These are phyloP conservation scores for Pipistrellus pipistrellus DNA, from an alignment of 2,797 vertebrate species.

Conservation along the genomic window DNA sequence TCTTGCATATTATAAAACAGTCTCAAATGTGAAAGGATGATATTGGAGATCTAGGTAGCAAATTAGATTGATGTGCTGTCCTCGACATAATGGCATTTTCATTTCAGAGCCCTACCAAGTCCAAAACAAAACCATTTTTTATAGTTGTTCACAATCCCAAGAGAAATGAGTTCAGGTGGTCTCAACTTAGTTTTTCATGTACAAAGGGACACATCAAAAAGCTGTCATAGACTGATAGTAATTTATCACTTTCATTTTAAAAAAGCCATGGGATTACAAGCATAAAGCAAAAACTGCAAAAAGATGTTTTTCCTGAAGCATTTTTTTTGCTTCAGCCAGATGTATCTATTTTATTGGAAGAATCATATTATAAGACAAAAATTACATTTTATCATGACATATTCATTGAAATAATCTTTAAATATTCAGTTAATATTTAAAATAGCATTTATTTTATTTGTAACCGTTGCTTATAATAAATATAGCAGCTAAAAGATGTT, in stretches of 20 bases:
- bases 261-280: conserved; percentile 83
- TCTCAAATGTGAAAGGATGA: conserved; percentile 79
- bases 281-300: conserved; percentile 68
- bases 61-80: conserved; percentile 91
- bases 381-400: not conserved
- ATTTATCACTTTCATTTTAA: conserved; percentile 88
- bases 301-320: conserved; percentile 58
- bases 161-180: conserved; percentile 90
- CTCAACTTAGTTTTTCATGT: conserved; percentile 86
- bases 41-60: conserved; percentile 83
- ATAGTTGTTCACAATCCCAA: conserved; percentile 87
- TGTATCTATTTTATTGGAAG: conserved; percentile 48
- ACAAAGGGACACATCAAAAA: conserved; percentile 87
- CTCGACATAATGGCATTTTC: conserved; percentile 89
- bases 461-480: not conserved
- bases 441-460: not conserved
- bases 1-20: conserved; percentile 74
- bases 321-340: conserved; percentile 49
- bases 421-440: conserved; percentile 56
- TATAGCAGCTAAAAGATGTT: not conserved
- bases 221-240: conserved; percentile 85
- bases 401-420: conserved; percentile 19
- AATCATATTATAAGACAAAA: conserved; percentile 32
- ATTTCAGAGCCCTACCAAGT: conserved; percentile 89
- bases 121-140: conserved; percentile 91